Evolutionary conservation across 2,888 invertebrate genomes (phyloP), one percentile per base, ranked within the genome.

Genomic region (Lamellibrachia satsuma): DNA sequence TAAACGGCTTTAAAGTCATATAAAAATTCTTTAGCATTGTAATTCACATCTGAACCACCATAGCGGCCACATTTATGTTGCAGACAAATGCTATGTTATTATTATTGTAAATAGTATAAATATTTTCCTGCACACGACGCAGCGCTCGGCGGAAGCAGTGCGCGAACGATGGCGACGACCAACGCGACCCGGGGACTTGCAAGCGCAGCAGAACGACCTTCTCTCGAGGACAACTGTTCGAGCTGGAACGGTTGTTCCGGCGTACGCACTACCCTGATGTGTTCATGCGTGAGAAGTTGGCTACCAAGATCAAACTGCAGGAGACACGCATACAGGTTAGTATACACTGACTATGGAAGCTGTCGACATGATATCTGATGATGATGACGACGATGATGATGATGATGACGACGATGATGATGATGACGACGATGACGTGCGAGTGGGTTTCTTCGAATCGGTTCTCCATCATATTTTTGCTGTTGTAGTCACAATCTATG

Each of bases 231-330:
- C 91, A 91, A 52, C 91, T 91, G 52, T 55, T 52, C 52, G 91
- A 91, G 55, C 52, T 91, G 52, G 91, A 91, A n/a, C 52, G 55
- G 9, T 11, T 55, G 3, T 91, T 91, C 91, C 91, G 39, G 52
- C 52, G 55, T 39, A 91, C 91, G 52, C 91, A 91, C 91, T 91
- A 91, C n/a, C 91, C 91, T 7, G 91, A 91, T 52, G 91, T 91
- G 11, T 91, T 91, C 91, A 91, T 91, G 91, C 52, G 91, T 52
- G 91, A 91, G 8, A 52, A 52, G n/a, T 55, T 91, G 55, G 91
- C 91, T 9, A 1, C 39, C 52, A 91, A 55, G 52, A 91, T 91
- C 3, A 52, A 91, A 22, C 91, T 91, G 11, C 52, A 52, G 27
- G 91, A 91, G n/a, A 52, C 91, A 15, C 91, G 91, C 52, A 52